Evolutionary conservation across 2,797 vertebrate species (phyloP), one percentile per base, ranked within the genome.

Genomic region (Ara ararauna): DNA sequence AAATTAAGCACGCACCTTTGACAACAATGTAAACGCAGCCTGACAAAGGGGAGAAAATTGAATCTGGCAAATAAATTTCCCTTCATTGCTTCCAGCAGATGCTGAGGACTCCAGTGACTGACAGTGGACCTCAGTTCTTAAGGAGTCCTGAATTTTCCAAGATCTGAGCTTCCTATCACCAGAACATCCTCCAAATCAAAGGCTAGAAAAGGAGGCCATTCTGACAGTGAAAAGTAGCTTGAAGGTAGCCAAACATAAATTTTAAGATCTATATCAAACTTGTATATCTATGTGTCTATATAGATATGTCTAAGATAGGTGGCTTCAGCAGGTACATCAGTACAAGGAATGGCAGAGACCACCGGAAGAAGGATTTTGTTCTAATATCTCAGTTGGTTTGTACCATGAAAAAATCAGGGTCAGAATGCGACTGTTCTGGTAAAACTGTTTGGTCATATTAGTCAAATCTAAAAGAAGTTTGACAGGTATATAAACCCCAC

Each of bases 141-240:
- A 32, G 36, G 18, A 68, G 62, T 32, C 32, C 16, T 16, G 16
- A 71, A n/a, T 79, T 78, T 81, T 66, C 50, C 68, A 53, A 64
- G 54, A 66, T 56, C 29, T 61, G 60, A 45, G 54, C 36, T 88
- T 88, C 75, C 64, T 64, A 19, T 73, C 48, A 64, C 29, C 71
- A 85, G 60, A 90, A 88, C 36, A 81, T 85, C 38, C n/a, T 94
- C 76, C 71, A 78, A 65, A 88, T 34, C 76, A 80, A 80, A 93
- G 38, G 13, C 75, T 76, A 72, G 47, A 42, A 68, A 90, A 90
- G 64, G 64, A 85, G 90, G 44, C 54, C 32, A 18, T 79, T 88
- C 70, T 78, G 73, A 71, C 61, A 62, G 61, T 83, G 65, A 72
- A 48, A 90, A 86, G 32, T 32, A 36, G n/a, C 68, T 88, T 66